Evolutionary conservation across 2,113 vertebrate species (phyloP).

Genomic region (Leucopsar rothschildi): DNA sequence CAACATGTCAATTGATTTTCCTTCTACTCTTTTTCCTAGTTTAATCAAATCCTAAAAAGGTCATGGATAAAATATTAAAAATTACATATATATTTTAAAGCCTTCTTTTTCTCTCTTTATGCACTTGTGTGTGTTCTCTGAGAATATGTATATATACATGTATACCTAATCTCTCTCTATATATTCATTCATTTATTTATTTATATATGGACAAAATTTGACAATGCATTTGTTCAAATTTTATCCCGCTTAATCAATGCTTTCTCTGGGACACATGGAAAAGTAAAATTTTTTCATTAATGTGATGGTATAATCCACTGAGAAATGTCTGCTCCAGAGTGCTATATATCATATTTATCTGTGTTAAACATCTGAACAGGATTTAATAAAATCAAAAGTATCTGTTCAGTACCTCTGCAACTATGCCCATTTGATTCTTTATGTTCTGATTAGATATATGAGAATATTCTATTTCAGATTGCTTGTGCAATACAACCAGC

Average conservation of each 20-base stretch:
- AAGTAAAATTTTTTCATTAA: background rate
- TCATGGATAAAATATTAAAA: background rate
- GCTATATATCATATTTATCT: background rate
- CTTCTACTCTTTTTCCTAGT: background rate
- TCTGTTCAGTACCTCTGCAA: background rate
- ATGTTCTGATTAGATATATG: background rate
- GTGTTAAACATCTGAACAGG: background rate
- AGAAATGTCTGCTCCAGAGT: background rate
- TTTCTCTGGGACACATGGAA: background rate
- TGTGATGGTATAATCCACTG: background rate
- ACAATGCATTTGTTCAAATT: background rate
- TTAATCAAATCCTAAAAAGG: background rate
- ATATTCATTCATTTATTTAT: background rate
- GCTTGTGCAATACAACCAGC: background rate
- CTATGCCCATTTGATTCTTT: background rate
- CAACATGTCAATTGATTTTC: background rate
- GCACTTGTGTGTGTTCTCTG: background rate
- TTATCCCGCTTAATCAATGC: background rate
- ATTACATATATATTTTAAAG: background rate
- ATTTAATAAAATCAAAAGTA: background rate
- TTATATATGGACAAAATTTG: background rate
- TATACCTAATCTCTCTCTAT: background rate
- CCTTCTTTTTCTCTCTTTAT: background rate
- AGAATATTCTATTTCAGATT: background rate
- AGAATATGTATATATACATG: background rate